Percentiles rank a stretch among this genome's conserved stretches.
Conservation (phyloP, 1,140 invertebrate species). For the Scaptomyza graminum region DNA sequence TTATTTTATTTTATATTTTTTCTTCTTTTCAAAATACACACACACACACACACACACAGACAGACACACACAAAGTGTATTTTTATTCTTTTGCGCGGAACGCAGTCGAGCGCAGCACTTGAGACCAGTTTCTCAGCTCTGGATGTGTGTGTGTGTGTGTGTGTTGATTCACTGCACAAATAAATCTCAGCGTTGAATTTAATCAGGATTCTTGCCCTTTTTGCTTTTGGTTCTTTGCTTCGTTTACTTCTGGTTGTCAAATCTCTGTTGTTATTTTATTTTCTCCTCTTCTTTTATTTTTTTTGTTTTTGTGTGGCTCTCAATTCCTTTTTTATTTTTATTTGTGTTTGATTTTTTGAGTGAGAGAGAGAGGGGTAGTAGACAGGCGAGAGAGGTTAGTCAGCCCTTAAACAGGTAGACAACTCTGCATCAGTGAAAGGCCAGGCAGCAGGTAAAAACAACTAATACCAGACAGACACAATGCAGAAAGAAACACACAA, state of each 20-base stretch:
- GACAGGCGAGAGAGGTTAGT: background rate
- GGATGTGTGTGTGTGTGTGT: slow-evolving; percentile 35
- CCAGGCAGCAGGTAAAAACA: slow-evolving; percentile 62
- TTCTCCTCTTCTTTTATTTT: slow-evolving; percentile 18
- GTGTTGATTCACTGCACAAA: slow-evolving; percentile 80
- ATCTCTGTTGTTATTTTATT: slow-evolving; percentile 41
- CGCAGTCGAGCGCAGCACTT: slow-evolving; percentile 72
- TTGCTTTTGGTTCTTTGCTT: slow-evolving; percentile 40
- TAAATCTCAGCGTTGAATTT: slow-evolving; percentile 78
- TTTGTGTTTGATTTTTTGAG: slow-evolving; percentile 22
- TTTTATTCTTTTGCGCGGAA: slow-evolving; percentile 55
- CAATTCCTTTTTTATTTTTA: slow-evolving; percentile 2
- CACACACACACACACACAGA: slow-evolving; percentile 18
- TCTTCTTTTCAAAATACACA: slow-evolving; percentile 67
- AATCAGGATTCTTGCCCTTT: slow-evolving; percentile 67
- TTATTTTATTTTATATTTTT: slow-evolving; percentile 24
- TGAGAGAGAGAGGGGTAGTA: background rate
- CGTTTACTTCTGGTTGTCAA: slow-evolving; percentile 71
- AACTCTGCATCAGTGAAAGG: slow-evolving; percentile 55
- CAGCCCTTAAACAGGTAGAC: slow-evolving; percentile 69
- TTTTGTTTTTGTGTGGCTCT: slow-evolving; percentile 10
- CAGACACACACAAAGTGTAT: slow-evolving; percentile 42
- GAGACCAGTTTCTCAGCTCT: slow-evolving; percentile 62
- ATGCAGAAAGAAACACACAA: slow-evolving; percentile 9
- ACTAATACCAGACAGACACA: slow-evolving; percentile 68